Evolutionary conservation across 2,113 vertebrate species (phyloP).

Genomic region (Suncus etruscus): DNA sequence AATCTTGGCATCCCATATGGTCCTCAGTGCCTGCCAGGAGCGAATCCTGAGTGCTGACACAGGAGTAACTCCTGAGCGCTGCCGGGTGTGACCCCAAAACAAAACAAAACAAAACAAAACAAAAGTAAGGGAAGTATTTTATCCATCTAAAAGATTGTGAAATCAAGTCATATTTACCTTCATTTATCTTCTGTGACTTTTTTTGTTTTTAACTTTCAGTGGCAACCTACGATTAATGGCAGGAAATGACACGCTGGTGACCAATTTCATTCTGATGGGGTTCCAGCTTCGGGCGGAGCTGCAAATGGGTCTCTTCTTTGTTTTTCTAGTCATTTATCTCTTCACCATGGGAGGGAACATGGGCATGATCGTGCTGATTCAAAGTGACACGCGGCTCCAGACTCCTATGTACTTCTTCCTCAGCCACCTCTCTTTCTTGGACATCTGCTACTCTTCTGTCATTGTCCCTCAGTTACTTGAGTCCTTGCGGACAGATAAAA

Average conservation of each 20-base stretch:
- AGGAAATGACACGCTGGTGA: constrained; percentile 60
- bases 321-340: constrained; percentile 68
- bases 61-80: too few species aligned
- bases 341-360: constrained; percentile 65
- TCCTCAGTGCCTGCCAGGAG: too few species aligned
- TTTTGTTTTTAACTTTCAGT: background rate
- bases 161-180: background rate
- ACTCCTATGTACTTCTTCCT: constrained; percentile 79
- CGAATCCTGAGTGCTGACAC: too few species aligned
- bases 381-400: constrained; percentile 61
- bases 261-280: constrained; percentile 64
- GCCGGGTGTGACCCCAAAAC: too few species aligned
- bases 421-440: constrained; percentile 73
- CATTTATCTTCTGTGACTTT: background rate
- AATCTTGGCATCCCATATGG: too few species aligned
- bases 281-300: constrained; percentile 26
- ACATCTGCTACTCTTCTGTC: constrained; percentile 72
- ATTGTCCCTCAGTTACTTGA: constrained; percentile 73
- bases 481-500: constrained; percentile 5
- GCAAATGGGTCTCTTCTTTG: constrained; percentile 40
- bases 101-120: too few species aligned
- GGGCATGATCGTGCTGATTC: constrained; percentile 63
- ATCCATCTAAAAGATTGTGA: background rate
- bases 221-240: constrained; percentile 31
- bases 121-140: background rate